A percentile compares a stretch with the other conserved stretches of the same genome.
These are phyloP conservation scores for Phocides pigmalion DNA, from an alignment of 1,140 invertebrate species.

Conservation along the genomic window DNA sequence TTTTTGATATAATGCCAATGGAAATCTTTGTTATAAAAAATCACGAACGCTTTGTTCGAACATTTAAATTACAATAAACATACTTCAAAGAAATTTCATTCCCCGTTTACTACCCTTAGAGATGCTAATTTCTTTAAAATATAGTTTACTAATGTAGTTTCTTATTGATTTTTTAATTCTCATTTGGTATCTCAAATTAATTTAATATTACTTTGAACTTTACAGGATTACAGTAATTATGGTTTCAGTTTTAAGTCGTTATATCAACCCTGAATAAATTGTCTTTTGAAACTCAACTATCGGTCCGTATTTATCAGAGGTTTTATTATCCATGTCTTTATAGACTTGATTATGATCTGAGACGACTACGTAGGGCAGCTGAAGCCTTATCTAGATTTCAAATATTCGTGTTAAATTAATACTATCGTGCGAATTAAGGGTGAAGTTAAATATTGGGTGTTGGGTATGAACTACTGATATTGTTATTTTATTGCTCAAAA, in stretches of 20 bases:
- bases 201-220: too few relatives aligned
- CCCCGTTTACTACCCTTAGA: too few relatives aligned
- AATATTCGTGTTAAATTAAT: conserved; percentile 27
- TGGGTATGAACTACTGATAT: neutral
- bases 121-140: too few relatives aligned
- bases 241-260: neutral
- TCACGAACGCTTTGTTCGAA: neutral
- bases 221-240: neutral
- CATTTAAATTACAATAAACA: too few relatives aligned
- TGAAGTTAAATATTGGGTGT: neutral
- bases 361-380: conserved; percentile 21
- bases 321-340: conserved; percentile 30
- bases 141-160: too few relatives aligned
- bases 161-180: too few relatives aligned
- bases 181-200: too few relatives aligned
- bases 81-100: too few relatives aligned
- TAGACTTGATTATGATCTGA: conserved; percentile 28
- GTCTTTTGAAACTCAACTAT: conserved; percentile 13
- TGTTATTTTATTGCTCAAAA: too few relatives aligned
- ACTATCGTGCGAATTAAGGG: neutral
- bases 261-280: conserved; percentile 15
- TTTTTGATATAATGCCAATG: conserved; percentile 1
- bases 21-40: neutral
- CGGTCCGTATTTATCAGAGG: conserved; percentile 18
- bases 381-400: conserved; percentile 25